Percentiles rank a stretch among this genome's conserved stretches.
Conservation (phyloP, 2,113 vertebrate genomes). For the Nipponia nippon region DNA sequence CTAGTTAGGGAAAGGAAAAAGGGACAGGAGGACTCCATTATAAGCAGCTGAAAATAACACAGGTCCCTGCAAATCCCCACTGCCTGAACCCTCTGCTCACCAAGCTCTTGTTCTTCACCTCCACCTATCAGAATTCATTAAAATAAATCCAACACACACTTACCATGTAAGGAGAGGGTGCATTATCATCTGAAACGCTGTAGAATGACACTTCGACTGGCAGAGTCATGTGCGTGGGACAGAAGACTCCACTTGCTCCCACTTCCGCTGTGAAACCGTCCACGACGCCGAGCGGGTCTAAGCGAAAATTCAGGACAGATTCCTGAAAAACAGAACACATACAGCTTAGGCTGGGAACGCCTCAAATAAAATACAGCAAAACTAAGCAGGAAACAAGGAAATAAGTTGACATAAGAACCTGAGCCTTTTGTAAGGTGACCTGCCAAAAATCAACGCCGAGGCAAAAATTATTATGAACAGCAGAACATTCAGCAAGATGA, state of each 20-base stretch:
- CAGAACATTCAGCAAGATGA: not conserved
- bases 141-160: slow-evolving; percentile 19
- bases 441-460: not conserved
- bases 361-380: not conserved
- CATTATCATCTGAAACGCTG: slow-evolving; percentile 97
- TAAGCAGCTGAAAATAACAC: not conserved
- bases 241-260: slow-evolving; percentile 94
- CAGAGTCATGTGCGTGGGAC: slow-evolving; percentile 95
- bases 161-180: slow-evolving; percentile 98
- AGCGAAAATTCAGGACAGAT: slow-evolving; percentile 94
- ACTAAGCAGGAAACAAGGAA: not conserved
- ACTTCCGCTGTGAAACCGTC: slow-evolving; percentile 96
- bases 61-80: not conserved
- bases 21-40: not conserved
- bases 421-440: not conserved
- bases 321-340: slow-evolving; percentile 76
- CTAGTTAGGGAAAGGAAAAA: not conserved
- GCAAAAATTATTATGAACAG: not conserved
- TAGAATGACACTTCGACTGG: slow-evolving; percentile 98
- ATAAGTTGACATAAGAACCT: not conserved
- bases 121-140: not conserved
- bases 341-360: not conserved
- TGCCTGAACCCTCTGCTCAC: not conserved
- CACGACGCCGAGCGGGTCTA: slow-evolving; percentile 88
- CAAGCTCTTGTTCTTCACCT: not conserved